Base-by-base conservation (phyloP, 2,113 vertebrate species). In the Stigmatopora nigra region DNA sequence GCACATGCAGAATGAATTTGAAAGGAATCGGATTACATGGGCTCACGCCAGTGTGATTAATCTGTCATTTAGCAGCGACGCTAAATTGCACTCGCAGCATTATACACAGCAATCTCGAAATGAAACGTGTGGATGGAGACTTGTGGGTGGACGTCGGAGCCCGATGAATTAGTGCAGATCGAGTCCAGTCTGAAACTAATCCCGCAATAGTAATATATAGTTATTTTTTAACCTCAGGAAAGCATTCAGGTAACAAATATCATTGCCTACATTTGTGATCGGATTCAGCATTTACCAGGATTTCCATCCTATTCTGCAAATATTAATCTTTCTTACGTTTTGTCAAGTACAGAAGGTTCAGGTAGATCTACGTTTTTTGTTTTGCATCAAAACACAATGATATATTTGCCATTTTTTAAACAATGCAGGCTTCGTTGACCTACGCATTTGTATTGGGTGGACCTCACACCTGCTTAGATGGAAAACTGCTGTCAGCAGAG, bases 1-100 rank as follows among this genome's bases (percentile, higher is more conserved):
- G 83, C 82, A 81, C 83, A 41, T 41, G 38, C 38, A 87, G 89
- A 90, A 85, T 78, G 84, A 90, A 87, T 72, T 86, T 76, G 83
- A 84, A 74, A 66, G 69, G 86, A 88, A 88, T 89, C 84, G 82
- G 89, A 91, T 92, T 90, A 90, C 87, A 87, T 51, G 66, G 76
- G 67, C 84, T 86, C 81, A 86, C 78, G 82, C 86, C 88, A 84
- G 88, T 88, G 87, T 88, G 84, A 81, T 82, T 88, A 89, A 91
- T 88, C 77, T 88, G 83, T 88, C 77, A 88, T 86, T 87, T 86
- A 86, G 57, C 73, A 79, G 80, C 76, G 81, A 85, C 72, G 71
- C 70, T 63, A 69, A 78, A 85, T 69, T 75, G 78, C 81, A 69
- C 73, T 74, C 70, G 22, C 69, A 82, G 79, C 73, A 76, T 55